Evolutionary conservation across 2,888 invertebrate genomes (phyloP), one percentile per base, ranked within the genome.

Genomic region (Drosophila neonasuta): DNA sequence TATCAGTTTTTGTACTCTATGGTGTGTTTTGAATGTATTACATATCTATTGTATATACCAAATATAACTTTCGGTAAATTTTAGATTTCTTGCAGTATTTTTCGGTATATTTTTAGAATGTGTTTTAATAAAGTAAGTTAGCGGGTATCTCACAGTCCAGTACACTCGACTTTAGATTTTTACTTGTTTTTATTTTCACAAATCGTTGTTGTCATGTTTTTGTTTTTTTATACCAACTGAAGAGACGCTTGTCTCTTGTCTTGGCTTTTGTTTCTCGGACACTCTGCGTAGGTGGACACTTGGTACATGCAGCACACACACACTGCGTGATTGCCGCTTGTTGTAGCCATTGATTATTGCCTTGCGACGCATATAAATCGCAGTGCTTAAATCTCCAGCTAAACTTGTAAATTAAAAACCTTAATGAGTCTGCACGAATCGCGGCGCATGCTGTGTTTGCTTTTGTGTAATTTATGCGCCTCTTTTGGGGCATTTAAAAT

Each of bases 391-490:
- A 71, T 80, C 76, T 67, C 68, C 44, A 58, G 63, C 67, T 68
- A 70, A 80, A 70, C 86, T 86, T 81, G 86, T 81, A 81, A 81
- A 81, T 81, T 86, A 81, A 81, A 86, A 86, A 76, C 84, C 81
- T 68, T 81, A 81, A 81, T 81, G 81, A 81, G 81, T 80, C 66
- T 70, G 54, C 29, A 46, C 42, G 69, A 56, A 56, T 62, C 62
- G 65, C 45, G 9, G 46, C n/a, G 9, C 79, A 65, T 46, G 79
- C 84, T 78, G 84, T 67, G 79, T 46, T 55, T 49, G 70, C 57
- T 45, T 32, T 20, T 32, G 63, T 66, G 67, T 70, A 66, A 79
- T 71, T 76, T 84, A 78, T 79, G 73, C 59, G 59, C 61, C 58
- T 60, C 65, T 29, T 62, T 46, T 48, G 46, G 15, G 6, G 6